phyloP scores from a whole-genome alignment of 2,797 vertebrate genomes.

The Aeoliscus strigatus region DNA sequence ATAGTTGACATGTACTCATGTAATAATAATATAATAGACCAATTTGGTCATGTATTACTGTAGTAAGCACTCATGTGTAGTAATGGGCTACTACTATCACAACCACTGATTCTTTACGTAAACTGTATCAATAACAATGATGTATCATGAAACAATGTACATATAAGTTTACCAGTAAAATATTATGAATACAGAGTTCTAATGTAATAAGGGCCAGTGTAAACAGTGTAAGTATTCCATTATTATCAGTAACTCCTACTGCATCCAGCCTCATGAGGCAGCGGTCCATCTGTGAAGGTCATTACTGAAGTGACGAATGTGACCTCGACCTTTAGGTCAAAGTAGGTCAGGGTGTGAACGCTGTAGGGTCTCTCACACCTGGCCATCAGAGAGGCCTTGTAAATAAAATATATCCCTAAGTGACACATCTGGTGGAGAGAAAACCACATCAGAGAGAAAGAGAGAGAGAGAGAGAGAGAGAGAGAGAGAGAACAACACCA shows the following conservation, averaged over 20 bases:
- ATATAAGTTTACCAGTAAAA: too few species aligned
- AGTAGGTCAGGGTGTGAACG: constrained; percentile 27
- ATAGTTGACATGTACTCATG: too few species aligned
- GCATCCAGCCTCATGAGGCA: constrained; percentile 1
- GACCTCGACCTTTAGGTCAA: constrained; percentile 42
- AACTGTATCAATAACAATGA: too few species aligned
- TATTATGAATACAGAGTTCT: too few species aligned
- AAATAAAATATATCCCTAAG: constrained; percentile 16
- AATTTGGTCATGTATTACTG: too few species aligned
- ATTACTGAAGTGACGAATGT: constrained; percentile 45
- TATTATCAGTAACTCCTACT: constrained; percentile 3
- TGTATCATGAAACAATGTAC: too few species aligned
- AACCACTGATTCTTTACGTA: too few species aligned
- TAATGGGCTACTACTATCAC: too few species aligned
- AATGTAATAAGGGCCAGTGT: too few species aligned
- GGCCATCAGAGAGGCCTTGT: constrained; percentile 13
- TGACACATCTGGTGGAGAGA: constrained; percentile 2
- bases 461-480: not conserved
- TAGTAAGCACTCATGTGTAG: too few species aligned
- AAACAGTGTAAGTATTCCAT: too few species aligned
- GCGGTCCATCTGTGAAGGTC: constrained; percentile 41
- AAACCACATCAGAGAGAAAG: constrained; percentile 2
- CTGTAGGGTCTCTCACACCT: constrained; percentile 27
- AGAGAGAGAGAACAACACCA: not conserved
- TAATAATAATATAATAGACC: too few species aligned